These are phyloP conservation scores for Rynchops niger DNA, from an alignment of 2,113 vertebrate genomes.

Conservation along the genomic window DNA sequence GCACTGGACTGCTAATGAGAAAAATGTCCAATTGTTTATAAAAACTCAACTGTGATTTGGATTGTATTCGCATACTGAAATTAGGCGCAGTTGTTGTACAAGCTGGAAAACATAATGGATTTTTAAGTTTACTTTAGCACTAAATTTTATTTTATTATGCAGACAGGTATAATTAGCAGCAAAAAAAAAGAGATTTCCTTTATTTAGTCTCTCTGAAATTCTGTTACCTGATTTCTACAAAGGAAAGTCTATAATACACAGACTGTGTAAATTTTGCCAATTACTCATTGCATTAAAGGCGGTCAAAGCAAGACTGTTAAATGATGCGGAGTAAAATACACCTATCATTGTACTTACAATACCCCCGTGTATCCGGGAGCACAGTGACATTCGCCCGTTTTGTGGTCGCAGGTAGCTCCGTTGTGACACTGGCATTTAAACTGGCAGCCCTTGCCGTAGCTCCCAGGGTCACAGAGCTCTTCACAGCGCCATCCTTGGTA, in stretches of 20 bases:
- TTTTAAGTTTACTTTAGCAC: background rate
- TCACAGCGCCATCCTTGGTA: constrained; percentile 98
- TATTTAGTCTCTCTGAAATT: background rate
- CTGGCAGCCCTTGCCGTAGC: constrained; percentile 93
- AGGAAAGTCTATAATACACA: fast-evolving
- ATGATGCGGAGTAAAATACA: background rate
- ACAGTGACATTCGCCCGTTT: constrained; percentile 95
- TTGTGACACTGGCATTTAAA: constrained; percentile 92
- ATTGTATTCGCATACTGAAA: background rate
- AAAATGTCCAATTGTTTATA: background rate
- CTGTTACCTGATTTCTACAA: background rate
- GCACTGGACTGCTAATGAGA: constrained; percentile 9
- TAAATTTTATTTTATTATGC: background rate
- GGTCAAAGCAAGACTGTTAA: background rate
- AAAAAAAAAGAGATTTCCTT: background rate
- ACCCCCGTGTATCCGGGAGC: constrained; percentile 91
- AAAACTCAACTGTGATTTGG: background rate
- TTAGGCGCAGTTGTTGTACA: background rate
- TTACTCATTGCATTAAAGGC: background rate
- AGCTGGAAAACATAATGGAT: background rate
- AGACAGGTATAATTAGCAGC: background rate
- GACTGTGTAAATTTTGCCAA: background rate
- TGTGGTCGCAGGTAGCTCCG: constrained; percentile 91
- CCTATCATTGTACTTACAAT: constrained; percentile 82
- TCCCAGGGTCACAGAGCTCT: constrained; percentile 87